Base-by-base conservation (phyloP, 2,888 invertebrate genomes). In the Gastrophysa polygoni region DNA sequence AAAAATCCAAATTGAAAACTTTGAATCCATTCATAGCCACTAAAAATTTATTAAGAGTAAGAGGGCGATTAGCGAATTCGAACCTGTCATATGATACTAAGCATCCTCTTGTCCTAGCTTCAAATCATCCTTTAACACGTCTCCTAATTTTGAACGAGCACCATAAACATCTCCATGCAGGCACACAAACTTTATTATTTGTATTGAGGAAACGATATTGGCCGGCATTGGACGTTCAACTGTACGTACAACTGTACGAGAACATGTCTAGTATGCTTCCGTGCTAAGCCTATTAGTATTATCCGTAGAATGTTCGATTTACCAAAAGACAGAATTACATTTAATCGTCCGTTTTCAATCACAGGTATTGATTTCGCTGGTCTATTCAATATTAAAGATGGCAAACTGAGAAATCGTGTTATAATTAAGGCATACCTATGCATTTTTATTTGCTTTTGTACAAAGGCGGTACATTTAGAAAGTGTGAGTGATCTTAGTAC, bases 401-500 rank as follows among this genome's bases (percentile, higher is more conserved):
- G 63, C 3, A 65, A 63, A 38, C 38, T 67, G 5, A 57, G 67
- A 24, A 67, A 67, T 59, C 21, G 67, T 1, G 24, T 48, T 1
- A 61, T 64, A 14, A 50, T 66, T 3, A 69, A 66, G 47, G 59
- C 63, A 14, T 69, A 68, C 49, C 17, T 64, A 18, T 66, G 63
- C 24, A 32, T 69, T 11, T 68, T 63, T 55, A 49, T 66, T 17
- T 68, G 63, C 57, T 66, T 68, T 14, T 20, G 56, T 16, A 68
- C 61, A n/a, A 66, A 68, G 29, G 68, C 64, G 1, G 63, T 67
- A 10, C 67, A 67, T 28, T 55, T 66, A 18, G 63, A 67, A 24
- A 24, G 24, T 24, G 4, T 5, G 24, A 24, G 24, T 24, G 24
- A 24, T 24, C 24, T 24, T 24, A 24, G 24, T 24, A 24, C 24